These are phyloP conservation scores for Pissodes strobi DNA, from an alignment of 1,140 invertebrate species.

Conservation along the genomic window DNA sequence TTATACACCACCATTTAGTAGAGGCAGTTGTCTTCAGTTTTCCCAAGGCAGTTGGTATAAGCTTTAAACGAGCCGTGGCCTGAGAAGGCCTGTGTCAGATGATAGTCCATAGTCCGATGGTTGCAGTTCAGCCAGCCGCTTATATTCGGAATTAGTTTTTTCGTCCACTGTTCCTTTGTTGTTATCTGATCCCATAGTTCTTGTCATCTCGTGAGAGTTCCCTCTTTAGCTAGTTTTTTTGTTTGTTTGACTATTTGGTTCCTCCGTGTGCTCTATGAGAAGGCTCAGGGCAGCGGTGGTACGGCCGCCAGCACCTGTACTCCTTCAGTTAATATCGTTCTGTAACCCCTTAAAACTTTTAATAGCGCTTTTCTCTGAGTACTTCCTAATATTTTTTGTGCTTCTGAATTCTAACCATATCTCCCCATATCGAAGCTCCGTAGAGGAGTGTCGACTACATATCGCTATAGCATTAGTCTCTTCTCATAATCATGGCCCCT, in stretches of 20 bases:
- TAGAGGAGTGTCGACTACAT: too few relatives aligned
- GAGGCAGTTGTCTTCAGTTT: conserved; percentile 3
- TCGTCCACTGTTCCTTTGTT: conserved; percentile 20
- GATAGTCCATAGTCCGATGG: conserved; percentile 38
- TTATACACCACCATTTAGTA: too few relatives aligned
- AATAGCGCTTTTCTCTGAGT: conserved; percentile 20
- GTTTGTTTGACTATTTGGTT: too few relatives aligned
- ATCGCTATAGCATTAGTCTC: too few relatives aligned
- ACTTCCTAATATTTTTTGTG: too few relatives aligned
- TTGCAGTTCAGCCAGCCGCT: conserved; percentile 26
- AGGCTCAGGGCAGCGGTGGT: background rate
- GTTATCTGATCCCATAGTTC: conserved; percentile 6
- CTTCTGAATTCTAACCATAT: too few relatives aligned
- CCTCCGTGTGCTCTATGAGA: background rate
- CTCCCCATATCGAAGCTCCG: too few relatives aligned
- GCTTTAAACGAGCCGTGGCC: conserved; percentile 53
- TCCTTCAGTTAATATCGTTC: conserved; percentile 36
- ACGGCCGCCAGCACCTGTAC: conserved; percentile 29
- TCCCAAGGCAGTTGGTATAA: conserved; percentile 43
- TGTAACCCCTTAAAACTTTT: conserved; percentile 19
- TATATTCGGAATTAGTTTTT: conserved; percentile 21
- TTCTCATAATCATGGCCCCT: too few relatives aligned
- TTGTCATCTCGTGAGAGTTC: background rate
- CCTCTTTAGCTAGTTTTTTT: too few relatives aligned
- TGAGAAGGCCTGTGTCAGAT: conserved; percentile 44